These are phyloP conservation scores for Lycaon pictus DNA, from an alignment of 2,113 vertebrate species.

Conservation along the genomic window DNA sequence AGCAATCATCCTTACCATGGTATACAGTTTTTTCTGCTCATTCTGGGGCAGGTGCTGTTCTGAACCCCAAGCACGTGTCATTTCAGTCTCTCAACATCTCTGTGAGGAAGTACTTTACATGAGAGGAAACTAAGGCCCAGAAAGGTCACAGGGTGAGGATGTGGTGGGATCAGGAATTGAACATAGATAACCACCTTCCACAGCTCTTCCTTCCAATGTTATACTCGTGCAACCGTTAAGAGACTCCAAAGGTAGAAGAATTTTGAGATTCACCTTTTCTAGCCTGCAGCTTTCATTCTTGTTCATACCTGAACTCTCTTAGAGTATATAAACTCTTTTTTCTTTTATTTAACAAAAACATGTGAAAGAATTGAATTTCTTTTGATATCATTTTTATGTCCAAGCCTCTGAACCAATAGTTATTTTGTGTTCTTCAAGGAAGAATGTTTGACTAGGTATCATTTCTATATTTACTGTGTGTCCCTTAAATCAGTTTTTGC, in stretches of 20 bases:
- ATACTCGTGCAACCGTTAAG: background rate
- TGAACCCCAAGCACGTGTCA: rapidly evolving
- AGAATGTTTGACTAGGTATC: background rate
- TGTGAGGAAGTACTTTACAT: background rate
- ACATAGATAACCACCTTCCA: rapidly evolving
- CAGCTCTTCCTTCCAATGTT: background rate
- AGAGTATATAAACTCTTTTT: background rate
- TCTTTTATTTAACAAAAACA: background rate
- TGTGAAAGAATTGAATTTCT: background rate
- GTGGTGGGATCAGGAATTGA: background rate
- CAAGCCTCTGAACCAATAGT: background rate
- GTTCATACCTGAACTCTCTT: background rate
- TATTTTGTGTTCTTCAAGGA: background rate
- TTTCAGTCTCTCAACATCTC: background rate
- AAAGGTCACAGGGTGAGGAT: background rate
- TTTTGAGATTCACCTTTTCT: background rate
- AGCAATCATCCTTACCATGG: background rate
- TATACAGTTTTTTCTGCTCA: background rate
- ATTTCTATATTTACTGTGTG: background rate
- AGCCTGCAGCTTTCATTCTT: background rate
- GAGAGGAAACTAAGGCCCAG: background rate
- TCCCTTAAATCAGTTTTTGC: background rate
- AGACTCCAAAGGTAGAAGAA: background rate
- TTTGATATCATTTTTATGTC: background rate
- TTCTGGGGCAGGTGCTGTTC: too few species aligned